Evolutionary conservation across 2,113 vertebrate species (phyloP), one percentile per base, ranked within the genome.

Genomic region (Urocynchramus pylzowi): DNA sequence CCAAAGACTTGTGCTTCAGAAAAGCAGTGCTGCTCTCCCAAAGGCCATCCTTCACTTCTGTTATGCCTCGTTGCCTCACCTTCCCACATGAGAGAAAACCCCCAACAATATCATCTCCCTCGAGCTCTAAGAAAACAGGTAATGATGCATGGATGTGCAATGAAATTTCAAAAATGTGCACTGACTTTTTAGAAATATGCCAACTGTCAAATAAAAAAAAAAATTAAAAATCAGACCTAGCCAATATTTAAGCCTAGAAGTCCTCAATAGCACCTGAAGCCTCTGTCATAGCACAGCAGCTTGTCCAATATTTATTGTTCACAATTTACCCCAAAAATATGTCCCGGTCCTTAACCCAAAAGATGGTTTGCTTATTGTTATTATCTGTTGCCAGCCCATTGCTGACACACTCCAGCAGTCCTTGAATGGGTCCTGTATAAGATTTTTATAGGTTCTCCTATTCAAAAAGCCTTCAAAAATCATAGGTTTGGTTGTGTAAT

Each of bases 181-280:
- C 71, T 97, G 95, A 95, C 96, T 97, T 97, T 97, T 97, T 84
- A 96, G 78, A 98, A 97, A 97, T 96, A 96, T 65, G 93, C 78
- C 95, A 81, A 74, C 86, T 60, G 88, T 93, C 68, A 92, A 56
- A 84, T 60, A 71, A 81, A 89, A 90, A 86, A 30, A 31, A 84
- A 64, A 75, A 74, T 33, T 42, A 89, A 91, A 84, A 84, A 44
- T 94, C 53, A 87, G 45, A 50, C 26, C 56, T 79, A 33, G 42
- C 30, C 52, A 85, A 59, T 77, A 60, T 69, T 81, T 89, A 97
- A 80, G 41, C 49, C 1, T 0, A 49, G 39, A 73, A 52, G 44
- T 70, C 84, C 67, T 93, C 35, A 28, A 19, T 18, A 42, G 63
- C 69, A 86, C 65, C 45, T 33, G 54, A 41, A 89, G 88, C 59